phyloP scores from a whole-genome alignment of 2,113 vertebrate species.

The Ceratotherium simum region DNA sequence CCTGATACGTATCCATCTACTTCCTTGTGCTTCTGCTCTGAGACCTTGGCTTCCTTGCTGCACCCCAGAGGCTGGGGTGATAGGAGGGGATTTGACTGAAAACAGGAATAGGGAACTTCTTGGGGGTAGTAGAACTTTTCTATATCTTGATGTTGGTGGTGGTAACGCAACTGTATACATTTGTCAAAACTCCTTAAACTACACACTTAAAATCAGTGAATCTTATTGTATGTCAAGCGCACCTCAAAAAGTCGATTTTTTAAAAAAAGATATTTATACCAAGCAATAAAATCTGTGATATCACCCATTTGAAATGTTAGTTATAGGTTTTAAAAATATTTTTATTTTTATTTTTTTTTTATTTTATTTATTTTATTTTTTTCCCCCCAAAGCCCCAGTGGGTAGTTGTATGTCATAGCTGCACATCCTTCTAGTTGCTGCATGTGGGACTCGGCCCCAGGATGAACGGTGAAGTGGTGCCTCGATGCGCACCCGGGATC shows the following conservation, averaged over 20 bases:
- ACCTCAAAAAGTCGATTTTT: neutral
- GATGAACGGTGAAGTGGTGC: too few species aligned
- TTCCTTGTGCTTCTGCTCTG: neutral
- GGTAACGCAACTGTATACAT: neutral
- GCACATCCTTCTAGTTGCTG: too few species aligned
- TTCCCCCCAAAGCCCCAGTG: too few species aligned
- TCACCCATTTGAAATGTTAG: neutral
- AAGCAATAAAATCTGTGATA: neutral
- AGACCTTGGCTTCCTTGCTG: neutral
- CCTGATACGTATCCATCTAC: neutral
- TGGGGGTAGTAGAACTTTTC: neutral
- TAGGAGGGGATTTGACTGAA: neutral
- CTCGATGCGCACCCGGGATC: too few species aligned
- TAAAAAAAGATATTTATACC: neutral
- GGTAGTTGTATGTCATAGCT: too few species aligned
- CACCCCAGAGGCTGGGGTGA: neutral
- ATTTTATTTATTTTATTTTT: too few species aligned
- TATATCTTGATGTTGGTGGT: neutral
- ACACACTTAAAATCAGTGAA: neutral
- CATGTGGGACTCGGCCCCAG: too few species aligned
- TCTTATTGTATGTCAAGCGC: neutral
- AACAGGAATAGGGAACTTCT: neutral
- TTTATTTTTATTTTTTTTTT: too few species aligned
- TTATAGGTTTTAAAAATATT: neutral
- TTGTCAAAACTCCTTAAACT: neutral